Evolutionary conservation across 2,888 invertebrate genomes (phyloP).

Genomic region (Ochlodes sylvanus): DNA sequence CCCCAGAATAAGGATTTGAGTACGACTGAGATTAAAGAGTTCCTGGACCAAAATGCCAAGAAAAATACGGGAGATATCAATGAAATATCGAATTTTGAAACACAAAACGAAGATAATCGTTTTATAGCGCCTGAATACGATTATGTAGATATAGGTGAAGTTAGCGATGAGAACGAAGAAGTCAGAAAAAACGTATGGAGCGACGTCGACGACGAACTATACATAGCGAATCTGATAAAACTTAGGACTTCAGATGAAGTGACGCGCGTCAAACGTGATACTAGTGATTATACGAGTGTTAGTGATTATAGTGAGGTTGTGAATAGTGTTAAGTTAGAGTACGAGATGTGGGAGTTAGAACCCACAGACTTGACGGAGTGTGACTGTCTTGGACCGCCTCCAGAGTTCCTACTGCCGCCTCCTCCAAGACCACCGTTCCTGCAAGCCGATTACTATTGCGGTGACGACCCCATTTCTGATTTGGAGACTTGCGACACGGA

Average conservation of each 20-base stretch:
- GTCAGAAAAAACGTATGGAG: constrained; percentile 79
- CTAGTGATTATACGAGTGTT: constrained; percentile 69
- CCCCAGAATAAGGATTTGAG: constrained; percentile 22
- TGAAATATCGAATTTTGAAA: constrained; percentile 24
- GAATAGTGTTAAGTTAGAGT: constrained; percentile 84
- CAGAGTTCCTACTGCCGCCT: constrained; percentile 90
- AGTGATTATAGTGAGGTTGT: constrained; percentile 82
- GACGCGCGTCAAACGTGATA: constrained; percentile 80
- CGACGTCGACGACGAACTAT: constrained; percentile 79
- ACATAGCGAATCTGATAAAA: constrained; percentile 78
- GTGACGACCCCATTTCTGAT: constrained; percentile 88
- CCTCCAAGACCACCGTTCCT: constrained; percentile 90
- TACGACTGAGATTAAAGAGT: constrained; percentile 1
- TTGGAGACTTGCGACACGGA: constrained; percentile 91
- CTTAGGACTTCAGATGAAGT: constrained; percentile 77
- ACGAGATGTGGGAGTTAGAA: constrained; percentile 90
- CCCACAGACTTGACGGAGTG: constrained; percentile 89
- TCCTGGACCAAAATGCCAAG: constrained; percentile 31
- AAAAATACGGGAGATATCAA: constrained; percentile 10
- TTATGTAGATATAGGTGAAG: constrained; percentile 53
- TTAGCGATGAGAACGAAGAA: constrained; percentile 64
- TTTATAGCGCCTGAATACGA: constrained; percentile 66
- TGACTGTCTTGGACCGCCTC: constrained; percentile 91
- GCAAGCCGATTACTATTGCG: constrained; percentile 88
- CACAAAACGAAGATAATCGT: constrained; percentile 47